Base-by-base conservation (phyloP, 2,113 vertebrate genomes). In the Trematomus loennbergii region DNA sequence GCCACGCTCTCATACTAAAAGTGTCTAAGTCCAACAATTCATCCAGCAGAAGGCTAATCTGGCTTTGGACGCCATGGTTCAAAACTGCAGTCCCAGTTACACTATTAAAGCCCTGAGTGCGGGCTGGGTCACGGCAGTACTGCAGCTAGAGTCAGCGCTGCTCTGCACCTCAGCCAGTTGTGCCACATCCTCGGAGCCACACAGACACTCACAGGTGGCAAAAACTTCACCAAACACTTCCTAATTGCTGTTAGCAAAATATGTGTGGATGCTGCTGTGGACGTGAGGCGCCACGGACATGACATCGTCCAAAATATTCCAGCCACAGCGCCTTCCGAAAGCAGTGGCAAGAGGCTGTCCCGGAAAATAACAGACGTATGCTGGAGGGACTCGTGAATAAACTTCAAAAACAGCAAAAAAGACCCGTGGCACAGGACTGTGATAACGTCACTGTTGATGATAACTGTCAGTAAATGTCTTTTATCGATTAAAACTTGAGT, bases 201-300 rank as follows among this genome's bases (percentile, higher is more conserved):
- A 52, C 20, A 1, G 20, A 58, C 15, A 1, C 54, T 80, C 8
- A 59, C 78, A 52, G 59, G 66, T 29, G 22, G 13, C 67, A 25
- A n/a, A 29, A 40, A 13, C 18, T 54, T 69, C 64, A 60, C 60
- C 46, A 52, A 71, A 52, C 5, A 11, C 29, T 58, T 82, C 59
- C 53, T 71, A 20, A 49, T 52, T 49, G 48, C 71, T 45, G 22
- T 76, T 8, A 59, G 66, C 8, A 43, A 53, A 77, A 72, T 60
- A 22, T 60, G 55, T 50, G 3, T n/a, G 33, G 53, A 60, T 54
- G 73, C 33, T 10, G 17, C 67, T 48, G 54, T 0, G n/a, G 61
- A 72, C 36, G 68, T 64, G 40, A 53, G 74, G 67, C 49, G 55
- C 74, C 74, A 72, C 9, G 40, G 74, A 61, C 12, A 17, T 46